Evolutionary conservation across 2,797 vertebrate genomes (phyloP).

Genomic region (Dermochelys coriacea): DNA sequence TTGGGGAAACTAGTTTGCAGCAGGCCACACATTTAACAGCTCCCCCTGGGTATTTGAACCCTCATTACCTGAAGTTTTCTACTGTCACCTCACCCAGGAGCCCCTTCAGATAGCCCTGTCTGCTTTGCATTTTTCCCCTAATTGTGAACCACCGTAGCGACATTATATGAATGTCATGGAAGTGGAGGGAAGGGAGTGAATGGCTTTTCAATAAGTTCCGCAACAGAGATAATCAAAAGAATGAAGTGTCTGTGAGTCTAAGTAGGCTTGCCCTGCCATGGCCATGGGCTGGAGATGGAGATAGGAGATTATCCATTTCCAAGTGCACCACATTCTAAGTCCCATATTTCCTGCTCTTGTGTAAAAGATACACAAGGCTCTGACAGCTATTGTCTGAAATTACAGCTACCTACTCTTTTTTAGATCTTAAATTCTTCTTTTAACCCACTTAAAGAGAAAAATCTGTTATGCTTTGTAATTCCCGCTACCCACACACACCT

Average conservation of each 20-base stretch:
- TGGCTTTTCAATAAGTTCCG: neutral
- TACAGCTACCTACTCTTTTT: neutral
- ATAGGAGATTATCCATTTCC: neutral
- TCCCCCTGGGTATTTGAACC: neutral
- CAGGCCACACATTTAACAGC: neutral
- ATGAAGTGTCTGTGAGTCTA: neutral
- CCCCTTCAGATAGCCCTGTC: fast-evolving
- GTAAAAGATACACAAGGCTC: neutral
- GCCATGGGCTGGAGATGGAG: neutral
- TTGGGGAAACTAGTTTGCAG: neutral
- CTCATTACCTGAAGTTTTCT: neutral
- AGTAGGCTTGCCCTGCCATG: neutral
- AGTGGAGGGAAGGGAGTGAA: neutral
- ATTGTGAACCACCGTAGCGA: neutral
- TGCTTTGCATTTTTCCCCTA: neutral
- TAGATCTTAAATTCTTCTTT: neutral
- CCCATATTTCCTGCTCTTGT: neutral
- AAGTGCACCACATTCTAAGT: neutral
- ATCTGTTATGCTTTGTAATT: neutral
- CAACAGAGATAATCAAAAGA: neutral
- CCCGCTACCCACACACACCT: too few relatives aligned
- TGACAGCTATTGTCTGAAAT: neutral
- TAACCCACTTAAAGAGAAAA: neutral
- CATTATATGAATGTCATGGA: neutral
- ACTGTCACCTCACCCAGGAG: neutral